Evolutionary conservation across 1,140 invertebrate genomes (phyloP).

Genomic region (Pectinophora gossypiella): DNA sequence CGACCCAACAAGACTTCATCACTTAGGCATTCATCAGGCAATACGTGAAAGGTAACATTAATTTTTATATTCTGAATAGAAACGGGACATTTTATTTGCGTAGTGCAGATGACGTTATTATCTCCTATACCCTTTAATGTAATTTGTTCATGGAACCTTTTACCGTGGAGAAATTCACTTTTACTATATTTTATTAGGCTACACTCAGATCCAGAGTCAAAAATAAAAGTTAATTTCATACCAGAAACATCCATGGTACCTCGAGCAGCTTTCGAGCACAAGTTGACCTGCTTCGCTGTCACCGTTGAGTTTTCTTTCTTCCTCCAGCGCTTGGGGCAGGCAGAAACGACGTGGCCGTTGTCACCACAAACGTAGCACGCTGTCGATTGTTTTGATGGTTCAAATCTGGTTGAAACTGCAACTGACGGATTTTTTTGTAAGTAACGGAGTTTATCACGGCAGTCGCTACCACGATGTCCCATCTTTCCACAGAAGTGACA

Average conservation of each 20-base stretch:
- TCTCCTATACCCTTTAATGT: slow-evolving; percentile 13
- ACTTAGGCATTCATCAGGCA: slow-evolving; percentile 2
- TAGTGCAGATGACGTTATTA: neutral
- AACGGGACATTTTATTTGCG: slow-evolving; percentile 2
- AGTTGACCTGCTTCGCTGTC: slow-evolving; percentile 2
- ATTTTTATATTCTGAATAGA: neutral
- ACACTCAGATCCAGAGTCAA: slow-evolving; percentile 13
- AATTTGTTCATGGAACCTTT: slow-evolving; percentile 11
- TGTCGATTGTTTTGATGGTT: neutral
- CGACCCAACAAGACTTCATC: slow-evolving; percentile 11
- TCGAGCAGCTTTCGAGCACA: neutral
- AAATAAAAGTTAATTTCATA: slow-evolving; percentile 6
- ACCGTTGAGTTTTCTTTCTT: slow-evolving; percentile 12
- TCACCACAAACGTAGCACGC: slow-evolving; percentile 15
- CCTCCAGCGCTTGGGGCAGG: slow-evolving; percentile 13
- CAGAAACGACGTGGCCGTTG: slow-evolving; percentile 10
- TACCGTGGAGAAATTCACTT: slow-evolving; percentile 1
- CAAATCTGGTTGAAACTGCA: neutral
- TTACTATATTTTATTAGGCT: slow-evolving; percentile 10
- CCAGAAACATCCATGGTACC: slow-evolving; percentile 1
- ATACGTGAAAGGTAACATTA: slow-evolving; percentile 4
- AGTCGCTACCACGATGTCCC: slow-evolving; percentile 15
- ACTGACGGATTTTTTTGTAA: neutral
- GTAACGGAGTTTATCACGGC: neutral
- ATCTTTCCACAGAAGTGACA: slow-evolving; percentile 16